Conservation (phyloP, 1,140 invertebrate genomes). For the Chionoecetes opilio region DNA sequence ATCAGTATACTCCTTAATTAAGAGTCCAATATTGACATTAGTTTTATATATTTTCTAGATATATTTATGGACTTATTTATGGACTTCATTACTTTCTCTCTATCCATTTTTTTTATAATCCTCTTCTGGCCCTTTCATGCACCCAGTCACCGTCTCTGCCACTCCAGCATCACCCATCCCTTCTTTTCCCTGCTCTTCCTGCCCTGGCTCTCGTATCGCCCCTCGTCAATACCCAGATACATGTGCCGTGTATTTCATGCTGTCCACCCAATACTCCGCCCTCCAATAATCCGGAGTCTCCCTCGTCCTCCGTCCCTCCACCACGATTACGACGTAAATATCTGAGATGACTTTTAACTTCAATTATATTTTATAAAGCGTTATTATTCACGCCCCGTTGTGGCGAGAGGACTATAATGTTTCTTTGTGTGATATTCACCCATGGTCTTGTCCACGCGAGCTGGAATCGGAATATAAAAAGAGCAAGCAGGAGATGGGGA, state of each 20-base stretch:
- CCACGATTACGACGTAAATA: not conserved
- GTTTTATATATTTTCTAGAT: too few species aligned
- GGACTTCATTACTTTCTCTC: too few species aligned
- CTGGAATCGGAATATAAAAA: too few species aligned
- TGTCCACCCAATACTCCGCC: not conserved
- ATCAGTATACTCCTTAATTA: too few species aligned
- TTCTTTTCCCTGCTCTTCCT: not conserved
- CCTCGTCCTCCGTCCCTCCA: not conserved
- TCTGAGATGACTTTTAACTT: not conserved
- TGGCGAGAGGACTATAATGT: too few species aligned
- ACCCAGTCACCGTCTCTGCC: too few species aligned
- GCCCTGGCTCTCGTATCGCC: not conserved
- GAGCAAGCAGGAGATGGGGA: too few species aligned
- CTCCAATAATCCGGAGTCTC: not conserved
- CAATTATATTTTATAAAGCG: not conserved
- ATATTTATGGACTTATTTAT: too few species aligned
- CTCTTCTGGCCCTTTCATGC: not conserved
- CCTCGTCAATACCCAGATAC: not conserved
- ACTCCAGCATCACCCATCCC: not conserved
- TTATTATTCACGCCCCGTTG: not conserved
- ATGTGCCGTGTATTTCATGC: not conserved
- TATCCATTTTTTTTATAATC: too few species aligned
- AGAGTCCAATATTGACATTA: too few species aligned
- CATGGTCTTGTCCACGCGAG: too few species aligned
- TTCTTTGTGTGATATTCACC: too few species aligned